These are phyloP conservation scores for Lethrus apterus DNA, from an alignment of 1,140 invertebrate genomes.

Conservation along the genomic window DNA sequence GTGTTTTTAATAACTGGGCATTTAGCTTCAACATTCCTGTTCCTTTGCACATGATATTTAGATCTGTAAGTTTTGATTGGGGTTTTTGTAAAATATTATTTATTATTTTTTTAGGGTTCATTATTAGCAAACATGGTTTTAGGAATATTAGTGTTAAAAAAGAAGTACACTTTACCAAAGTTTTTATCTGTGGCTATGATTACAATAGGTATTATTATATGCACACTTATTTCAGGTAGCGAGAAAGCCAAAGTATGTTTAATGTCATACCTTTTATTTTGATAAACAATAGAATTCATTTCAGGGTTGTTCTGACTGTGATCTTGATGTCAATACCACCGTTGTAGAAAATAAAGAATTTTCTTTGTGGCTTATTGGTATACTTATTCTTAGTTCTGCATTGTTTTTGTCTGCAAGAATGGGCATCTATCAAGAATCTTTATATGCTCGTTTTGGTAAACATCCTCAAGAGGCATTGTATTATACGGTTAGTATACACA, in stretches of 20 bases:
- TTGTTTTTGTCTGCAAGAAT: conserved; percentile 90
- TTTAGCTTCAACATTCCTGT: conserved; percentile 96
- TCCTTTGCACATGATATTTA: conserved; percentile 97
- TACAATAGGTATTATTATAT: conserved; percentile 82
- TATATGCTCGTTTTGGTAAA: conserved; percentile 85
- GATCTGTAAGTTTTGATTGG: conserved; percentile 71
- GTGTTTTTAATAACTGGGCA: conserved; percentile 93
- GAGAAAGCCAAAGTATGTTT: conserved; percentile 31
- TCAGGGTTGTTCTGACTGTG: conserved; percentile 34
- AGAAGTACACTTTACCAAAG: conserved; percentile 74
- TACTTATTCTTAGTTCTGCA: conserved; percentile 77
- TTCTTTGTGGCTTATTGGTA: conserved; percentile 80
- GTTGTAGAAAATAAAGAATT: conserved; percentile 54
- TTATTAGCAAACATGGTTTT: conserved; percentile 95
- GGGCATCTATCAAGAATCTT: conserved; percentile 93
- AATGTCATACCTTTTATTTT: not conserved
- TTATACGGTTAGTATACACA: conserved; percentile 62
- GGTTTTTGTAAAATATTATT: not conserved
- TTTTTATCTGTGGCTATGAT: conserved; percentile 92
- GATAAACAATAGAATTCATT: conserved; percentile 17
- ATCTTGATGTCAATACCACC: conserved; percentile 40
- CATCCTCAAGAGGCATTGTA: conserved; percentile 91
- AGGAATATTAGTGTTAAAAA: conserved; percentile 85
- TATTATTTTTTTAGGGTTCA: conserved; percentile 65
- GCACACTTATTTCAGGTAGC: conserved; percentile 82